Base-by-base conservation (phyloP, 2,797 vertebrate genomes). In the Halcyon smyrnensis region DNA sequence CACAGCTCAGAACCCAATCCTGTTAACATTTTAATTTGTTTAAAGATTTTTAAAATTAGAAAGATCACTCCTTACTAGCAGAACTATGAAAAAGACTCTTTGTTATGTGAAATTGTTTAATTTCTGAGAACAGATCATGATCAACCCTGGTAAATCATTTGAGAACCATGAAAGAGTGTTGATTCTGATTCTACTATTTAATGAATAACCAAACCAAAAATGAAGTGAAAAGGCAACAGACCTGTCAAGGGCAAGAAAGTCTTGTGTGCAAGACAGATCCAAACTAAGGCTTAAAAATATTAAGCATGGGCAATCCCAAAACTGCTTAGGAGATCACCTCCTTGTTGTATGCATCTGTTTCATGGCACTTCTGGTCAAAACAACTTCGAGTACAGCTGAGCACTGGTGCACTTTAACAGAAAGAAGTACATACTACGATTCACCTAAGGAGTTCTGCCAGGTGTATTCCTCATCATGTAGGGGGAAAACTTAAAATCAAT, bases 371-470 rank as follows among this genome's bases (percentile, higher is more conserved):
- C 32, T 30, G 12, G 9, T 60, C 1, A 56, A 73, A 84, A 84
- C 0, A 57, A 27, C 41, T 27, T 54, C 71, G 20, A 51, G 32
- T 10, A 46, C 0, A 63, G 51, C 11, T 59, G n/a, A 62, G 4
- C 27, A 36, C 2, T 54, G 15, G 10, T 53, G 34, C n/a, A 69
- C 16, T 93, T 71, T 21, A 73, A 62, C 19, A 81, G 43, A 64
- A 83, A 0, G 0, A 83, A 0, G 0, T 11, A 62, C 2, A 18
- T 9, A 39, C 9, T 43, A 15, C 1, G 0, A 34, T 17, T 82
- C 17, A 39, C 28, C 28, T 45, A 24, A 48, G 23, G 34, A 78
- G 9, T 57, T 74, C 43, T 79, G 15, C 10, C 39, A 76, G 24
- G 8, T 20, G 8, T 34, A 56, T 36, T 73, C 21, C 10, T 65